Base-by-base conservation (phyloP, 2,888 invertebrate species). In the Sericinus montela region DNA sequence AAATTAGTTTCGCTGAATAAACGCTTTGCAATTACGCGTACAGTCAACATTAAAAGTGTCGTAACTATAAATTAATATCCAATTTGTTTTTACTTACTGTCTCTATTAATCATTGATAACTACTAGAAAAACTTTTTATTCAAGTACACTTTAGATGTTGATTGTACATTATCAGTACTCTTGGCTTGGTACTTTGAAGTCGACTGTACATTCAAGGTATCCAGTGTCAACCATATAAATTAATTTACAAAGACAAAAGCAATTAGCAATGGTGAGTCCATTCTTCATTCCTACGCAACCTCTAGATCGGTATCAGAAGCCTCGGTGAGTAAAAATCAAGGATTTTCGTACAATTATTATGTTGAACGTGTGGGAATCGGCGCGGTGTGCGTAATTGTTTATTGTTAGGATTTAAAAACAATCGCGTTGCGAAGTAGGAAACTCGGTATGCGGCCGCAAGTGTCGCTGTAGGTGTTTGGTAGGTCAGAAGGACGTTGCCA, bases 241-340 rank as follows among this genome's bases (percentile, higher is more conserved):
- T 28, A 30, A 32, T 32, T 32, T 32, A 32, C 10, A 15, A 16
- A 40, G 29, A 40, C 42, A 40, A 40, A 44, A 40, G 28, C 51
- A 49, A 51, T 49, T 45, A 39, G 30, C 48, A 36, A 44, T 39
- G 28, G 28, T 30, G 23, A 13, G 46, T 45, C 57, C 58, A 63
- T 55, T 60, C 53, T 52, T 56, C 44, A 38, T 19, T 10, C 29
- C 49, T 39, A 30, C 38, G 49, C 83, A 82, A 78, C 80, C 80
- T 82, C 72, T 60, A 81, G 82, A 82, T 84, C 62, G 16, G 48
- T 76, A 83, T 82, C 82, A 67, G 66, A 55, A 73, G 69, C 62
- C 65, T 65, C 60, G 54, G 58, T 62, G 59, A 66, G 69, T 68
- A 75, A 78, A 49, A 77, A 73, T 76, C 83, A 84, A 84, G 84